Evolutionary conservation across 1,140 invertebrate species (phyloP).

Genomic region (Caenorhabditis latens): DNA sequence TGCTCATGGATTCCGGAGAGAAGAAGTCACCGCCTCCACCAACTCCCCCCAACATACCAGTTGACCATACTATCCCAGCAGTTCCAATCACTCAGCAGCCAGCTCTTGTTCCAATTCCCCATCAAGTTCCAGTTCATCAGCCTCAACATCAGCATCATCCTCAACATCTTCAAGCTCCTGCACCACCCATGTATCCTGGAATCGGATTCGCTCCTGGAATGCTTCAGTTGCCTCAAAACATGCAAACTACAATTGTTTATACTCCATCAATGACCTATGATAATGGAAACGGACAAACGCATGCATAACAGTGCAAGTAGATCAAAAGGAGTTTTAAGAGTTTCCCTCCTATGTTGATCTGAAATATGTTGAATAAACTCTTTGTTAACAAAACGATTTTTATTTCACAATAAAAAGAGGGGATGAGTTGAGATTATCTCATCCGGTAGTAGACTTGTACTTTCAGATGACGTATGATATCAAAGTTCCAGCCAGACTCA

Average conservation of each 20-base stretch:
- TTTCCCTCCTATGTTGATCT: conserved; percentile 4
- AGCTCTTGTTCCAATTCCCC: conserved; percentile 7
- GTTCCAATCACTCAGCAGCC: background rate
- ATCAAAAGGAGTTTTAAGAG: background rate
- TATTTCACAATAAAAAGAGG: background rate
- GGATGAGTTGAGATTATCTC: too few species aligned
- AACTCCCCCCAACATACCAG: background rate
- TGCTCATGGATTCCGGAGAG: conserved; percentile 42
- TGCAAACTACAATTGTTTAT: conserved; percentile 48
- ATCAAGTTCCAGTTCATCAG: conserved; percentile 15
- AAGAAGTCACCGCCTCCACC: conserved; percentile 30
- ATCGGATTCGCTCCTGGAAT: conserved; percentile 46
- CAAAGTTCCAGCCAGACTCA: too few species aligned
- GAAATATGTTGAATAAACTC: conserved; percentile 38
- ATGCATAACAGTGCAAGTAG: background rate
- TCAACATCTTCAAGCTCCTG: background rate
- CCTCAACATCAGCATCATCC: background rate
- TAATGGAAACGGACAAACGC: background rate
- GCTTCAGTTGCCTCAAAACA: conserved; percentile 20
- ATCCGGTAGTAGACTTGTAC: too few species aligned
- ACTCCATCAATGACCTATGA: conserved; percentile 25
- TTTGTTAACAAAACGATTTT: conserved; percentile 18
- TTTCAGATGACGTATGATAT: too few species aligned
- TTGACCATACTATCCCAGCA: background rate
- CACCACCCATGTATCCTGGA: conserved; percentile 36